Conservation (phyloP, 1,140 invertebrate genomes). For the Harlomillsia oculata region DNA sequence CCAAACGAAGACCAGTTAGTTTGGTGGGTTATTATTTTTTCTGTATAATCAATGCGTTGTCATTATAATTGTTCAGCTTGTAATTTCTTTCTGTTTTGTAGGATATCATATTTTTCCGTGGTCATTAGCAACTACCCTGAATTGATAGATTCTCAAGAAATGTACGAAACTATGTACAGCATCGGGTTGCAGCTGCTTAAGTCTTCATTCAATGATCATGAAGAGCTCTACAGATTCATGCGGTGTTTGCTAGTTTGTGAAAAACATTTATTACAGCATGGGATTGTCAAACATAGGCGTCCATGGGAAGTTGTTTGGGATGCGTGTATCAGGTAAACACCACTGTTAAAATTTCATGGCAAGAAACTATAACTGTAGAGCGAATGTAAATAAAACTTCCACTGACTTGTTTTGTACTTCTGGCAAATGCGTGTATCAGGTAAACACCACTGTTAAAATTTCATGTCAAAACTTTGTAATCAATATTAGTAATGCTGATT, state of each 20-base stretch:
- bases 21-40: slow-evolving; percentile 17
- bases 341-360: no score
- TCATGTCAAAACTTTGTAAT: no score
- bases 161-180: slow-evolving; percentile 3
- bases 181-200: slow-evolving; percentile 19
- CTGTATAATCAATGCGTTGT: not conserved
- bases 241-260: slow-evolving; percentile 15
- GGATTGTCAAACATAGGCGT: not conserved
- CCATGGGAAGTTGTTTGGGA: slow-evolving; percentile 29
- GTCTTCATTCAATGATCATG: not conserved
- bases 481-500: no score
- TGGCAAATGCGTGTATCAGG: slow-evolving; percentile 14
- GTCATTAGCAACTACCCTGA: slow-evolving; percentile 25
- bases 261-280: slow-evolving; percentile 9
- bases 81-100: slow-evolving; percentile 9
- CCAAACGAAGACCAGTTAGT: slow-evolving; percentile 11
- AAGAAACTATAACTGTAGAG: not conserved
- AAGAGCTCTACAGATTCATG: slow-evolving; percentile 22
- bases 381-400: not conserved
- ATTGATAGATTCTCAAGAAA: slow-evolving; percentile 1
- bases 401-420: slow-evolving; percentile 16
- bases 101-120: slow-evolving; percentile 23
- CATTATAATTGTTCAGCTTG: not conserved
- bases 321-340: slow-evolving; percentile 15
- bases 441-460: no score